Evolutionary conservation across 2,113 vertebrate species (phyloP).

Genomic region (Ceratotherium simum): DNA sequence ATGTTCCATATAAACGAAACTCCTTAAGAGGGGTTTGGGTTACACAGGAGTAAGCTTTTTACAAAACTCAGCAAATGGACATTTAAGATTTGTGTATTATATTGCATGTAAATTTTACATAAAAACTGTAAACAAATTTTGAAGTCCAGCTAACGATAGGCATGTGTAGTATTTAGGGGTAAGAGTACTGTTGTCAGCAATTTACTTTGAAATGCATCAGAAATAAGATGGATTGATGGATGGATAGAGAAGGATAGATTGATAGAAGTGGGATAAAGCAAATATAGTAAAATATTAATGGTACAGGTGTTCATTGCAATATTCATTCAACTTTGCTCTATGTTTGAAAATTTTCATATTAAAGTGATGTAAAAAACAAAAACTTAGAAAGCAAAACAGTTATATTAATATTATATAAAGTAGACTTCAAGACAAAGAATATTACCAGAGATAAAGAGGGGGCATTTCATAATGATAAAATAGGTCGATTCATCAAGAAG

Average conservation of each 20-base stretch:
- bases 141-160: conserved; percentile 3
- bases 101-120: conserved; percentile 29
- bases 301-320: background rate
- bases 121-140: conserved; percentile 5
- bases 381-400: background rate
- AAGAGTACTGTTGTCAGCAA: background rate
- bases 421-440: background rate
- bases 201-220: background rate
- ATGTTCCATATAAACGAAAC: background rate
- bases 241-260: background rate
- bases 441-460: background rate
- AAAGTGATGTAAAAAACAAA: conserved; percentile 14
- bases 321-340: background rate
- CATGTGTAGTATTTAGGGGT: background rate
- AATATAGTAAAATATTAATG: conserved; percentile 39
- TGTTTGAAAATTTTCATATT: conserved; percentile 42
- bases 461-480: background rate
- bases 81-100: background rate
- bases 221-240: background rate
- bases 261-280: background rate
- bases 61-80: background rate
- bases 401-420: conserved; percentile 31
- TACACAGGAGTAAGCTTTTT: background rate
- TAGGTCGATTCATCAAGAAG: conserved; percentile 40
- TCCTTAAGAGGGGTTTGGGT: background rate